Evolutionary conservation across 2,888 invertebrate genomes (phyloP).

Genomic region (Acronicta leporina): DNA sequence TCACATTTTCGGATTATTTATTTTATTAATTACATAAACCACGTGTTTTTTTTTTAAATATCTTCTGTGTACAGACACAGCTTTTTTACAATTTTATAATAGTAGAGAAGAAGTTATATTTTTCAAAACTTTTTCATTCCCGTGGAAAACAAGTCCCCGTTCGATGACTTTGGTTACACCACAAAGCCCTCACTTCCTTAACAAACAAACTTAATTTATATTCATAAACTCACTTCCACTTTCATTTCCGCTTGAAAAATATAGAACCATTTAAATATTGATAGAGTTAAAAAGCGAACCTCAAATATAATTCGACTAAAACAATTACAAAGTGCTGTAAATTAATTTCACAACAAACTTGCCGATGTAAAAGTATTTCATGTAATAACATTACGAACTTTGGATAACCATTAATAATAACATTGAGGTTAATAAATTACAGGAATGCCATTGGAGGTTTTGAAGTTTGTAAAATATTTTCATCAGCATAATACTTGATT

Average conservation of each 20-base stretch:
- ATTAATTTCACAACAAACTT: conserved; percentile 26
- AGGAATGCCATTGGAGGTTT: conserved; percentile 10
- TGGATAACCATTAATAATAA: conserved; percentile 25
- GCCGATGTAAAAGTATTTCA: conserved; percentile 20
- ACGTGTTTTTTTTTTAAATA: no score
- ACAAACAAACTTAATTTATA: background rate
- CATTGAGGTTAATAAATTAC: conserved; percentile 29
- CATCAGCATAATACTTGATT: conserved; percentile 1
- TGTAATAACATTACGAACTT: conserved; percentile 29
- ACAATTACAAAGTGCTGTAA: conserved; percentile 19
- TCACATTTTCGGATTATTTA: no score
- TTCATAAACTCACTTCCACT: background rate
- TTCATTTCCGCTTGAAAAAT: background rate
- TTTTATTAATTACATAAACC: no score
- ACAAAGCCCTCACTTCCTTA: no score
- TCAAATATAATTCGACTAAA: conserved; percentile 19
- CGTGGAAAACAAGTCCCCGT: no score
- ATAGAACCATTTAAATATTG: conserved; percentile 5
- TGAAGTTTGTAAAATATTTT: background rate
- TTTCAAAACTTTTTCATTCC: no score
- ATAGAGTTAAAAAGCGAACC: background rate
- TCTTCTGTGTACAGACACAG: no score
- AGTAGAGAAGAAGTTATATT: no score
- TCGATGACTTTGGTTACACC: no score
- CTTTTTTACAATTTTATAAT: no score